These are phyloP conservation scores for Halichondria panicea DNA, from an alignment of 37 sponge, comb jelly and placozoan species.

Conservation along the genomic window DNA sequence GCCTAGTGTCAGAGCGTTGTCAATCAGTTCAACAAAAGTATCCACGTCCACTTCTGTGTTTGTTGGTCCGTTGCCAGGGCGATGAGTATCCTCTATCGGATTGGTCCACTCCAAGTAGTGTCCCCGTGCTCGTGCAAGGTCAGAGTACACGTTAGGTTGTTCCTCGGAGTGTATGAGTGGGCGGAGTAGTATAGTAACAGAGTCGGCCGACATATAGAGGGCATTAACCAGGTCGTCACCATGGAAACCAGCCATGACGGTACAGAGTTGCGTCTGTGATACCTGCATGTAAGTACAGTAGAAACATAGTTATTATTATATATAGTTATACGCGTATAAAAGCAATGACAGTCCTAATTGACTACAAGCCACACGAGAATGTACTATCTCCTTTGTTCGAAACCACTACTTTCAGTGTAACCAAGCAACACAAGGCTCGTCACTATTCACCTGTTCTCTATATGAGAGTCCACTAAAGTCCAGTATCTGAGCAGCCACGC, in stretches of 20 bases:
- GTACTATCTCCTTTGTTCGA: not conserved
- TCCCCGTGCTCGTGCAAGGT: constrained; percentile 25
- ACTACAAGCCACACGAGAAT: not conserved
- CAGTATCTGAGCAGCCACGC: constrained; percentile 8
- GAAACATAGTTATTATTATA: not conserved
- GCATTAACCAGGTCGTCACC: constrained; percentile 49
- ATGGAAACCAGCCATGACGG: constrained; percentile 55
- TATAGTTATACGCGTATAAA: not conserved
- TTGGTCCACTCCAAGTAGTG: constrained; percentile 59
- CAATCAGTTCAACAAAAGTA: constrained; percentile 26
- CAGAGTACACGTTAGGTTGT: constrained; percentile 8
- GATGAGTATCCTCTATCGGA: not conserved
- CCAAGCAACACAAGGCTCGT: not conserved
- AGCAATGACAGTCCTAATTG: not conserved
- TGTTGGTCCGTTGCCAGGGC: constrained; percentile 35
- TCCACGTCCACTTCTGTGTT: constrained; percentile 38
- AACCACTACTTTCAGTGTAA: too few relatives aligned
- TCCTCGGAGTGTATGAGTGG: too few relatives aligned
- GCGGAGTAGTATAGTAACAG: constrained; percentile 38
- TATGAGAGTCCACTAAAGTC: constrained; percentile 36
- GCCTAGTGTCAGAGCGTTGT: constrained; percentile 30
- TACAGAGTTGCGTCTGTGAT: constrained; percentile 21
- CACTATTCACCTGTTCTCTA: constrained; percentile 23
- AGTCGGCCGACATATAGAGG: constrained; percentile 34
- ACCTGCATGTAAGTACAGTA: constrained; percentile 8